These are phyloP conservation scores for Apaloderma vittatum DNA, from an alignment of 2,113 vertebrate genomes.

Conservation along the genomic window DNA sequence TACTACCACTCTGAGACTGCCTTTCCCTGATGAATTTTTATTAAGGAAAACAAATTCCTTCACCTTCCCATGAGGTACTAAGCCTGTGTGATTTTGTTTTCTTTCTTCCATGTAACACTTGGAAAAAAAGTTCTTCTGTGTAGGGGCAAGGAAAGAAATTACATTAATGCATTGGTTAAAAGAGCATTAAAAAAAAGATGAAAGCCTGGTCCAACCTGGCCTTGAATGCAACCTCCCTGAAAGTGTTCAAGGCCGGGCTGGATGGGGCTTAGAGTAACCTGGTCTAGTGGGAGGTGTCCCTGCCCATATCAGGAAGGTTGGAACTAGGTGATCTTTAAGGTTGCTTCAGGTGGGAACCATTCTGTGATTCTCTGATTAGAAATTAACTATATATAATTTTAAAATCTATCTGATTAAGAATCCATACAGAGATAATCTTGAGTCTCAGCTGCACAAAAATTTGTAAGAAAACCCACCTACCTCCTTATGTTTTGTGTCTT, in stretches of 20 bases:
- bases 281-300: no score
- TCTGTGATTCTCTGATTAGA: neutral
- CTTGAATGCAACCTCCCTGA: no score
- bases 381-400: neutral
- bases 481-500: neutral
- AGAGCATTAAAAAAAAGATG: neutral
- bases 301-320: no score
- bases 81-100: neutral
- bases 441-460: neutral
- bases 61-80: neutral
- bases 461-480: neutral
- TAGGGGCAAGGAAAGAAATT: neutral
- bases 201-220: no score
- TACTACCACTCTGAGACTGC: neutral
- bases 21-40: neutral
- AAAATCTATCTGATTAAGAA: neutral
- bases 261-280: no score
- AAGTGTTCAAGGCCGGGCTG: no score
- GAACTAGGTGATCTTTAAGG: no score
- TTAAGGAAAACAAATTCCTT: neutral
- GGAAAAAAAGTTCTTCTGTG: neutral
- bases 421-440: neutral
- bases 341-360: no score
- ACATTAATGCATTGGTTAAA: neutral
- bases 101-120: neutral